phyloP scores from a whole-genome alignment of 2,797 vertebrate species.

The Microhierax caerulescens region DNA sequence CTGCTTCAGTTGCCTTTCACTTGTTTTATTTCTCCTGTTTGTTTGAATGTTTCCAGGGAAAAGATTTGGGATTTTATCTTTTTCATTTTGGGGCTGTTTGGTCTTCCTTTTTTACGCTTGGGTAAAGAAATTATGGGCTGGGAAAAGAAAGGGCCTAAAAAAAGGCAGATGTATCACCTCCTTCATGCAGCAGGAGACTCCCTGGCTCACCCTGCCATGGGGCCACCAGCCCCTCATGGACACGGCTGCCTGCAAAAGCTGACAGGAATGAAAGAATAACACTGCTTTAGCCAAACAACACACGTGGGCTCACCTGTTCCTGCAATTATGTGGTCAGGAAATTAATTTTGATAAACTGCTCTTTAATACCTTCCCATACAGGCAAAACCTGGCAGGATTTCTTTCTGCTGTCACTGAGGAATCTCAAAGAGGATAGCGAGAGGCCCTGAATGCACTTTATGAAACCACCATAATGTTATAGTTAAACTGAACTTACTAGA shows the following conservation, averaged over 20 bases:
- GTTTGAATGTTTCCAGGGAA: background rate
- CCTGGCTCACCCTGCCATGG: background rate
- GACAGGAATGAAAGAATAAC: background rate
- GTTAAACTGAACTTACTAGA: too few relatives aligned
- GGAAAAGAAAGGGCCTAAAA: background rate
- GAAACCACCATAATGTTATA: background rate
- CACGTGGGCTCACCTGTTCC: rapidly evolving
- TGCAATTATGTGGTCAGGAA: background rate
- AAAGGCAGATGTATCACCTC: background rate
- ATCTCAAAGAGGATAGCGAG: background rate
- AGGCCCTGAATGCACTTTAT: background rate
- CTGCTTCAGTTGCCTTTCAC: background rate
- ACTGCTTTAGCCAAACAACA: background rate
- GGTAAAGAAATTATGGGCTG: background rate
- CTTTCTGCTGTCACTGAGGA: background rate
- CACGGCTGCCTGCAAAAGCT: background rate
- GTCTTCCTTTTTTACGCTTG: background rate
- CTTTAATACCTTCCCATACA: background rate
- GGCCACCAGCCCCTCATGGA: background rate
- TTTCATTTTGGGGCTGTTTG: background rate
- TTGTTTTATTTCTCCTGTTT: background rate
- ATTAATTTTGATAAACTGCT: background rate
- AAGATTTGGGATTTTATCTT: background rate
- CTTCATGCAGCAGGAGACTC: background rate
- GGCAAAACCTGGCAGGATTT: background rate